phyloP scores from a whole-genome alignment of 2,113 vertebrate species.

The Tamias sibiricus region DNA sequence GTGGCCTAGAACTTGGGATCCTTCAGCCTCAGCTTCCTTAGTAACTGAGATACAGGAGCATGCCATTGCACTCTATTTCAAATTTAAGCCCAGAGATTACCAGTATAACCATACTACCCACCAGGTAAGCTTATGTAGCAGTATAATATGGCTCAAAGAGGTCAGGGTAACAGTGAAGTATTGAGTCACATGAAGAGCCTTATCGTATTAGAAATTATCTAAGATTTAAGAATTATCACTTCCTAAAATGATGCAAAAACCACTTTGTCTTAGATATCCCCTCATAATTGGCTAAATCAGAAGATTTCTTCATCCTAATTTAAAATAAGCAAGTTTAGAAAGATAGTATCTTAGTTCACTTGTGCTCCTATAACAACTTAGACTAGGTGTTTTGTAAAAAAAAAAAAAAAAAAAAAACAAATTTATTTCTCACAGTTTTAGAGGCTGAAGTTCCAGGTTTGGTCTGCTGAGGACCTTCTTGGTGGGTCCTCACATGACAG shows the following conservation, averaged over 20 bases:
- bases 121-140: background rate
- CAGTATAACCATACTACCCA: background rate
- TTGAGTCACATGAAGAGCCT: background rate
- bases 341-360: background rate
- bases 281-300: background rate
- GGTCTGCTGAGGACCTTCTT: background rate
- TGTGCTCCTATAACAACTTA: background rate
- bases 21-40: no score
- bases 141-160: background rate
- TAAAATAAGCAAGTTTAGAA: constrained; percentile 23
- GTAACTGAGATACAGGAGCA: no score
- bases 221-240: background rate
- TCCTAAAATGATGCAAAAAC: background rate
- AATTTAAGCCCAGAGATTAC: background rate
- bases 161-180: background rate
- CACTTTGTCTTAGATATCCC: background rate
- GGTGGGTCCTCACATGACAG: background rate
- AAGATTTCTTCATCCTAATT: background rate
- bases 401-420: background rate
- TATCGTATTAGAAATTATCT: constrained; percentile 22
- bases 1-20: no score
- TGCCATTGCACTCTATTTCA: background rate
- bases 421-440: background rate
- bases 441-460: background rate
- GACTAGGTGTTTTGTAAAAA: background rate